Evolutionary conservation across 2,113 vertebrate species (phyloP).

Genomic region (Tor tambroides): DNA sequence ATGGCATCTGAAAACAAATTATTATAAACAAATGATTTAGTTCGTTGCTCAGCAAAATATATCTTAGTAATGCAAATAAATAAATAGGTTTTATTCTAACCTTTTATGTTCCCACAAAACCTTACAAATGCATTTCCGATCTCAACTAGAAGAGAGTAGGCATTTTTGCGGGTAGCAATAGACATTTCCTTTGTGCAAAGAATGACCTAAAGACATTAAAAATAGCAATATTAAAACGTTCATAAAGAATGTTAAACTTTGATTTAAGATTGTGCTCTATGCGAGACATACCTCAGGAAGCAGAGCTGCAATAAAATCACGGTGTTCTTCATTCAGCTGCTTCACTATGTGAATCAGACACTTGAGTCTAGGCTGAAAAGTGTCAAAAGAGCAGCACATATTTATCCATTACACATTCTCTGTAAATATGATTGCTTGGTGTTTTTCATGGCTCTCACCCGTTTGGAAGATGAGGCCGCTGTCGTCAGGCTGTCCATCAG

Average conservation of each 20-base stretch:
- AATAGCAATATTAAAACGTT: background rate
- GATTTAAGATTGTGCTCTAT: background rate
- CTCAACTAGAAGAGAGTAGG: constrained; percentile 88
- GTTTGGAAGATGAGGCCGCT: constrained; percentile 87
- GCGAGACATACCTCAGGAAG: constrained; percentile 87
- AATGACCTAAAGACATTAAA: constrained; percentile 81
- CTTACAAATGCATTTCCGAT: constrained; percentile 88
- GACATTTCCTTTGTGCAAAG: constrained; percentile 96
- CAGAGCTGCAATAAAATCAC: constrained; percentile 84
- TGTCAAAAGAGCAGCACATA: background rate
- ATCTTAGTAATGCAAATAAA: background rate
- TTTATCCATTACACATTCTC: background rate
- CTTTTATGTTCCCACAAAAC: constrained; percentile 81
- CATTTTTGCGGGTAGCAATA: constrained; percentile 87
- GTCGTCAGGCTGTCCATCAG: constrained; percentile 85
- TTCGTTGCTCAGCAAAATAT: background rate
- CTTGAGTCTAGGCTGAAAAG: constrained; percentile 88
- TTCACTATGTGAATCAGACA: constrained; percentile 91
- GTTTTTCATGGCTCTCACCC: constrained; percentile 73
- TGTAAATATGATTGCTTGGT: background rate
- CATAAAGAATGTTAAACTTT: background rate
- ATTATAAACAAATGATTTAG: background rate
- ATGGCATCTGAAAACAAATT: constrained; percentile 79
- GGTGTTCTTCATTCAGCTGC: constrained; percentile 82
- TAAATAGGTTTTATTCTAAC: constrained; percentile 65